These are phyloP conservation scores for Nymphalis c-album DNA, from an alignment of 2,888 invertebrate species.

Conservation along the genomic window DNA sequence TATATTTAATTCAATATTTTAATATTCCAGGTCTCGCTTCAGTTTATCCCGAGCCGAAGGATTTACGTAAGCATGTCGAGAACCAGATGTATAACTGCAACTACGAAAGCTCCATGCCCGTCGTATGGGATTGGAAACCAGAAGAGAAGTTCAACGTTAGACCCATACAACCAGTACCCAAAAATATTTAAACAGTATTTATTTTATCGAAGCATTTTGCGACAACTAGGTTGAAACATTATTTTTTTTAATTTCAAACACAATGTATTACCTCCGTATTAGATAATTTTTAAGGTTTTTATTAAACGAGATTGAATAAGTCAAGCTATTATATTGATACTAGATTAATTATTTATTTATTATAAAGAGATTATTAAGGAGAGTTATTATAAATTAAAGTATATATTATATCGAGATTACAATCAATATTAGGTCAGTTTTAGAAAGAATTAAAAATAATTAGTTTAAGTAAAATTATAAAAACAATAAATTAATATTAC, in stretches of 20 bases:
- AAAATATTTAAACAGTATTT: constrained; percentile 67
- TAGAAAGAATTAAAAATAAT: too few species aligned
- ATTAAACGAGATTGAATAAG: background rate
- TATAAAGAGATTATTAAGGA: too few species aligned
- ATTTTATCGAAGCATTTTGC: constrained; percentile 1
- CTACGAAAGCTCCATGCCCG: constrained; percentile 89
- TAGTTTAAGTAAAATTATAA: background rate
- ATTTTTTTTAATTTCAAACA: constrained; percentile 12
- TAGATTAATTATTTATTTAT: background rate
- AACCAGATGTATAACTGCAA: constrained; percentile 89
- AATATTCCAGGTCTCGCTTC: constrained; percentile 86
- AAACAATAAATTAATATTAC: background rate
- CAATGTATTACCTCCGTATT: constrained; percentile 30
- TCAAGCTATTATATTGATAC: constrained; percentile 7
- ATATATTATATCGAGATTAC: background rate
- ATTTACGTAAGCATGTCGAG: constrained; percentile 86
- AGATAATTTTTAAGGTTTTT: constrained; percentile 5
- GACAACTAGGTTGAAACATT: constrained; percentile 6
- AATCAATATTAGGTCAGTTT: too few species aligned
- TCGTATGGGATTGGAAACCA: constrained; percentile 84
- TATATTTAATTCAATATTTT: background rate
- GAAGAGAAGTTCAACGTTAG: constrained; percentile 72
- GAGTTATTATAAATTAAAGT: background rate
- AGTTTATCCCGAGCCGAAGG: constrained; percentile 91
- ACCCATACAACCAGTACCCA: constrained; percentile 72